phyloP scores from a whole-genome alignment of 2,888 invertebrate genomes.

The Campaea margaritaria region DNA sequence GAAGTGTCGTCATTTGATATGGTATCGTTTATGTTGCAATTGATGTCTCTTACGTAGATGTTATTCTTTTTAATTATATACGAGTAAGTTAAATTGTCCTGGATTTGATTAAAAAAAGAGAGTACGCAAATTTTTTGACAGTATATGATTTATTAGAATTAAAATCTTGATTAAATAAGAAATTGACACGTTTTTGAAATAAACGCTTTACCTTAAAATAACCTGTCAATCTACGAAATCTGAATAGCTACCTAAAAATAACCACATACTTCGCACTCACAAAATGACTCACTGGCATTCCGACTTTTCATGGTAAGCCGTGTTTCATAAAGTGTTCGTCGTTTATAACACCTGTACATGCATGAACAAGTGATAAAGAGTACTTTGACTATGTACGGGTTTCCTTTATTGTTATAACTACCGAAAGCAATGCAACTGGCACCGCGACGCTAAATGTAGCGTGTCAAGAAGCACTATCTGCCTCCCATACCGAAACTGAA shows the following conservation, averaged over 20 bases:
- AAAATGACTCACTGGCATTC: constrained; percentile 12
- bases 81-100: too few species aligned
- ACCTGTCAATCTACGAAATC: not conserved
- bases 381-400: not conserved
- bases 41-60: too few species aligned
- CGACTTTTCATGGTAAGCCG: constrained; percentile 5
- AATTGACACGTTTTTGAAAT: not conserved
- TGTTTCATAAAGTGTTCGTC: constrained; percentile 8
- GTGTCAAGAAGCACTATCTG: not conserved
- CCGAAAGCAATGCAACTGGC: constrained; percentile 2
- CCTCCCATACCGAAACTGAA: not conserved
- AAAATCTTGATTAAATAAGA: too few species aligned
- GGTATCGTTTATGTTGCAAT: not conserved
- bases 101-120: too few species aligned
- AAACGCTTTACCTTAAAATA: not conserved
- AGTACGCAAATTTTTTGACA: too few species aligned
- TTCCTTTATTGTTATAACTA: constrained; percentile 7
- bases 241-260: not conserved
- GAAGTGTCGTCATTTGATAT: constrained; percentile 4
- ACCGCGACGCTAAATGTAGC: constrained; percentile 8
- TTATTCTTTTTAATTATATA: too few species aligned
- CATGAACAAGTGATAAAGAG: constrained; percentile 1
- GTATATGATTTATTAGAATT: too few species aligned
- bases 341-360: constrained; percentile 7
- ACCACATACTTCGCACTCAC: constrained; percentile 4